Evolutionary conservation across 2,888 invertebrate species (phyloP), one percentile per base, ranked within the genome.

Genomic region (Drosophila stalkeri): DNA sequence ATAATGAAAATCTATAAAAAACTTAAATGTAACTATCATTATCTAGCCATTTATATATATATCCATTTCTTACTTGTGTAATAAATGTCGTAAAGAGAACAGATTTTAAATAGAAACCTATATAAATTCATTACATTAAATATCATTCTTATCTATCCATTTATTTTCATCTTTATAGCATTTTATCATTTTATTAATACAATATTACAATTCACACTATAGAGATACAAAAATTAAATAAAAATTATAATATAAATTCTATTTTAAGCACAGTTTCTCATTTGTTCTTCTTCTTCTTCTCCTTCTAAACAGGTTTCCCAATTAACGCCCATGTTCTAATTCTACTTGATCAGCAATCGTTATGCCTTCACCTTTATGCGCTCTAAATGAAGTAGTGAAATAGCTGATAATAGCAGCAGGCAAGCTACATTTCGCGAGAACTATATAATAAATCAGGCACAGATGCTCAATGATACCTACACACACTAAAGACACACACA

Each of bases 391-490:
- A 20, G 31, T 18, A 18, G 20, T 39, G n/a, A 49, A 39, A 31
- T 39, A 39, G 49, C 49, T 18, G 60, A 49, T 49, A 60, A 60
- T 49, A 39, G 49, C 3, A 41, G 39, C 33, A 9, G 3, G 39
- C 33, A 9, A 6, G 18, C 12, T 33, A 16, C 16, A 16, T 20
- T 60, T 49, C 49, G 43, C 52, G 2, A 20, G 31, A 52, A 39
- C 54, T 23, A 54, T 43, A 35, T 20, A 37, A 52, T 31, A 52
- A 44, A 60, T 44, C 43, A 44, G 44, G 61, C 44, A 31, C n/a
- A 44, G 33, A 16, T 31, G 14, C 16, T 39, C 39, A 2, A 16
- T 12, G 20, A 60, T 39, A 16, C 14, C 37, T 18, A 31, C 16
- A 27, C 7, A 49, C 37, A 31, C 3, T 31, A 33, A 12, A 23